Conservation (phyloP, 2,797 vertebrate species). For the Paedocypris micromegethes region DNA sequence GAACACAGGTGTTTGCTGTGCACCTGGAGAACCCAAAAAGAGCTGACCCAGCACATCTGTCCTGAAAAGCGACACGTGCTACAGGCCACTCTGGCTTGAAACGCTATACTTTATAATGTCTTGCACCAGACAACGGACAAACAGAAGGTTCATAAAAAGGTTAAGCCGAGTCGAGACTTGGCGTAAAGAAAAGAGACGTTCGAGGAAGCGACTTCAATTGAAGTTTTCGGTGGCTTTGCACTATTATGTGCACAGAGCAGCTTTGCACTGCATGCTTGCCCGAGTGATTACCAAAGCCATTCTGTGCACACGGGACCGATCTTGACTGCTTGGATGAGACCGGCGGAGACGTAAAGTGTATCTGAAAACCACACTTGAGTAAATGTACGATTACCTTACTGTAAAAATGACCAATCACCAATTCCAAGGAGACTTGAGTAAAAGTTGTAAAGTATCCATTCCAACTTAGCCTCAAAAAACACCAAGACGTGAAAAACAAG, state of each 20-base stretch:
- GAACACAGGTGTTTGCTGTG: conserved; percentile 60
- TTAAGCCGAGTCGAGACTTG: conserved; percentile 4
- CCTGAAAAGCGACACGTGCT: conserved; percentile 22
- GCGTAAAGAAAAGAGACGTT: conserved; percentile 8
- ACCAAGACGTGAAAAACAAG: too few relatives aligned
- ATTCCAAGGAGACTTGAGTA: too few relatives aligned
- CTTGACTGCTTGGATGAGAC: conserved; percentile 36
- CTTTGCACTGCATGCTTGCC: conserved; percentile 65
- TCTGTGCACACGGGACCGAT: conserved; percentile 58
- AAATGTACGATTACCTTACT: too few relatives aligned
- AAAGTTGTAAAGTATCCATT: background rate
- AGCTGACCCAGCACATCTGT: conserved; percentile 69
- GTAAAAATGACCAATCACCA: too few relatives aligned
- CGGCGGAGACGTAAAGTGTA: conserved; percentile 16
- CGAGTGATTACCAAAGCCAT: conserved; percentile 70
- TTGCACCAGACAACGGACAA: conserved; percentile 16
- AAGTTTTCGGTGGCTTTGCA: conserved; percentile 50
- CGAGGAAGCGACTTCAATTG: conserved; percentile 21
- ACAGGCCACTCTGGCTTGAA: conserved; percentile 11
- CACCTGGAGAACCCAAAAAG: conserved; percentile 50
- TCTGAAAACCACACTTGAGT: too few relatives aligned
- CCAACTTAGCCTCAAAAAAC: conserved; percentile 1
- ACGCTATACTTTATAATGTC: conserved; percentile 14
- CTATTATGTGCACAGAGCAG: conserved; percentile 60
- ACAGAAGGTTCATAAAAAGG: background rate